These are phyloP conservation scores for Cheilosia vernalis DNA, from an alignment of 2,888 invertebrate genomes.

Conservation along the genomic window DNA sequence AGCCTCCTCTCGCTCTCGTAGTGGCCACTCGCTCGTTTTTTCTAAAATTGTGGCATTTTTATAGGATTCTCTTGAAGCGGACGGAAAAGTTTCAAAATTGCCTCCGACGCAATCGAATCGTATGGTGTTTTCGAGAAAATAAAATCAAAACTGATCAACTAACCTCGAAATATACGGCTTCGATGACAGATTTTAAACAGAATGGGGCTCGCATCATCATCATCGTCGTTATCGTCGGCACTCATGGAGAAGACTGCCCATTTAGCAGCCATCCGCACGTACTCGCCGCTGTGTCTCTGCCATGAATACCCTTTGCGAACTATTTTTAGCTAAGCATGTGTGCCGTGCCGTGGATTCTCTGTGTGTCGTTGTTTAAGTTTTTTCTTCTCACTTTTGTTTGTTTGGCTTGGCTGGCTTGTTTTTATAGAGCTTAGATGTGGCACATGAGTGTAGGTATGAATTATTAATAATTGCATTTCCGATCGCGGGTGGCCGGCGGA, in stretches of 20 bases:
- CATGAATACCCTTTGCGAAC: not conserved
- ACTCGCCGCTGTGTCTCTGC: not conserved
- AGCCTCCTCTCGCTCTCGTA: not conserved
- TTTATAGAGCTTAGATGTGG: not conserved
- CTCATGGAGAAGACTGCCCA: not conserved
- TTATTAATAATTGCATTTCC: constrained; percentile 28
- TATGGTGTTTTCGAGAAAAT: not conserved
- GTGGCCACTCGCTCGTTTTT: constrained; percentile 14
- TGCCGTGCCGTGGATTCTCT: constrained; percentile 1
- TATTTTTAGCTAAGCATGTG: constrained; percentile 24
- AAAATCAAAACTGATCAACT: constrained; percentile 41
- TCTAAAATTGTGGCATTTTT: constrained; percentile 59
- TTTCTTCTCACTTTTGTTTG: constrained; percentile 27
- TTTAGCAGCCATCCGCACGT: not conserved
- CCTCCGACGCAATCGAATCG: constrained; percentile 56
- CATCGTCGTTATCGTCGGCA: constrained; percentile 6
- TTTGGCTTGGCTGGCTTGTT: constrained; percentile 7
- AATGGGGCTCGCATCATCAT: constrained; percentile 12
- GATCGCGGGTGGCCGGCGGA: not conserved
- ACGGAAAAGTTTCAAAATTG: constrained; percentile 36
- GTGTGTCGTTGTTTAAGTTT: constrained; percentile 20
- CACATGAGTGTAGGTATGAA: constrained; percentile 13
- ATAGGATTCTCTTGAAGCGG: constrained; percentile 26
- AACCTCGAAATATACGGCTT: constrained; percentile 51
- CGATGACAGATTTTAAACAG: constrained; percentile 62